Evolutionary conservation across 2,113 vertebrate species (phyloP), one percentile per base, ranked within the genome.

Genomic region (Suncus etruscus): DNA sequence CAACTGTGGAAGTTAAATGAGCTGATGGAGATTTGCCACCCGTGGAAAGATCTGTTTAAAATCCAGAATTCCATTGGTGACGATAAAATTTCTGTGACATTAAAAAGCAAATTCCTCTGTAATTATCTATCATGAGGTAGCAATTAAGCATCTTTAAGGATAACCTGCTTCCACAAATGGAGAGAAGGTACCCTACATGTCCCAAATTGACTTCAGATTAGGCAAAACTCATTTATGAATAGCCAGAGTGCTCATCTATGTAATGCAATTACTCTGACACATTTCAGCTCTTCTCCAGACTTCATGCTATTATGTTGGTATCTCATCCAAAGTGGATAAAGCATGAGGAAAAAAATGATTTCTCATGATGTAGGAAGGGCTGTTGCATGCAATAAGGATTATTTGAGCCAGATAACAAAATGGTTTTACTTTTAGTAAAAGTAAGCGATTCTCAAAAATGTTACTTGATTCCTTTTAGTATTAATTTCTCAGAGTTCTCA

Each of bases 381-480:
- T 48, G 47, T 3, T 54, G 27, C 48, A 48, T 4, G 32, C 32
- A 83, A 20, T 20, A 31, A 75, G 66, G 77, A 88, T 47, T 51
- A 47, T 6, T 15, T 86, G 72, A 93, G 31, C 31, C 63, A 66
- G 83, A 90, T 45, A 83, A 69, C 27, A 75, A 72, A 88, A 90
- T 83, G 77, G 90, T 74, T 82, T 80, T 89, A 61, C 78, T 92
- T 73, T 92, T 50, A 92, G 84, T 47, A 93, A 90, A 86, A 87
- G 50, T 54, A 92, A 65, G 27, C n/a, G 73, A 54, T 58, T 88
- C 73, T 83, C 94, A 3, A 92, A 88, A 94, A 76, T 66, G 14
- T 31, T 63, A 70, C 31, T 82, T 73, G 58, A 86, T 92, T 77
- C 92, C 61, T 77, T 58, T 66, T 66, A 24, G 74, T 51, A n/a